Evolutionary conservation across 2,888 invertebrate genomes (phyloP).

Genomic region (Conomelus anceps): DNA sequence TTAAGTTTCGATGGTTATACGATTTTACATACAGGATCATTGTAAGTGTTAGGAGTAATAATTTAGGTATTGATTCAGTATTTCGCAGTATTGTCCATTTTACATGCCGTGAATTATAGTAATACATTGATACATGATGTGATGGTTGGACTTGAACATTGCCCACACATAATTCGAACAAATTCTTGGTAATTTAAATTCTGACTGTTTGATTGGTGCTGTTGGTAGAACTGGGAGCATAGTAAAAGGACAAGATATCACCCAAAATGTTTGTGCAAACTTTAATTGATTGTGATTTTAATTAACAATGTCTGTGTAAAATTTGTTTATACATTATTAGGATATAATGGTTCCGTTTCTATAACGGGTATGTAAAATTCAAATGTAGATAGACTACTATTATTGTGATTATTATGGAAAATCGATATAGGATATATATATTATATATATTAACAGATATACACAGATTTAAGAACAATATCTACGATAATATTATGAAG

Average conservation of each 20-base stretch:
- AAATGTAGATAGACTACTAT: background rate
- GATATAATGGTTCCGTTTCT: background rate
- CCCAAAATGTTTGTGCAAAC: background rate
- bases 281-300: background rate
- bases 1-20: conserved; percentile 24
- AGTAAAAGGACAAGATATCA: background rate
- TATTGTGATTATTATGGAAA: background rate
- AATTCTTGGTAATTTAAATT: background rate
- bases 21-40: conserved; percentile 12
- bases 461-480: background rate
- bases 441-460: background rate
- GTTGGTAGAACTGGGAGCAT: background rate
- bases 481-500: background rate
- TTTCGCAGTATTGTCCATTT: conserved; percentile 34
- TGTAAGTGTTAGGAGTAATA: conserved; percentile 24
- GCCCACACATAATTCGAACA: background rate
- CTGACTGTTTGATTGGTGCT: conserved; percentile 7
- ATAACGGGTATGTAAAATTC: background rate
- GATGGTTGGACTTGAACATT: background rate
- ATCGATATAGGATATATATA: background rate
- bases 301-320: background rate
- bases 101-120: background rate
- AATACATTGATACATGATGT: background rate
- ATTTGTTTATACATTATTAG: background rate
- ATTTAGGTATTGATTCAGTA: conserved; percentile 31